These are phyloP conservation scores for Minunthozetes semirufus DNA, from an alignment of 2,888 invertebrate species.

Conservation along the genomic window DNA sequence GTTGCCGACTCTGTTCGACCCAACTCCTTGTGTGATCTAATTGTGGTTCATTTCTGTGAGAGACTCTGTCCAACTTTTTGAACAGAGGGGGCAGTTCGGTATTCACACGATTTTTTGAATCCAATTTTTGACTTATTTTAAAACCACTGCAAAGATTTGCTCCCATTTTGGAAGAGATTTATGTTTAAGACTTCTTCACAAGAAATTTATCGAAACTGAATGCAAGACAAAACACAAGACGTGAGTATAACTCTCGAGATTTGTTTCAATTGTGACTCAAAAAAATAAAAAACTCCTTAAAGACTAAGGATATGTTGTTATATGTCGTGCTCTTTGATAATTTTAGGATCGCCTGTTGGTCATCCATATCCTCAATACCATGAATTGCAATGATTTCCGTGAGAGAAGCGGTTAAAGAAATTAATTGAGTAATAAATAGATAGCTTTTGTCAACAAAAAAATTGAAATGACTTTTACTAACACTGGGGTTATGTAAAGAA, in stretches of 20 bases:
- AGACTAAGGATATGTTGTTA: not conserved
- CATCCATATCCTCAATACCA: not conserved
- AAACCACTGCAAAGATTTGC: not conserved
- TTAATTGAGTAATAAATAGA: too few species aligned
- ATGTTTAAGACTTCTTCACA: not conserved
- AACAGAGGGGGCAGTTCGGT: not conserved
- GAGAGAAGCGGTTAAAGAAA: too few species aligned
- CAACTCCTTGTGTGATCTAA: conserved; percentile 31
- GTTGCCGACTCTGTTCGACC: not conserved
- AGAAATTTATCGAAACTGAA: too few species aligned
- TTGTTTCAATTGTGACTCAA: not conserved
- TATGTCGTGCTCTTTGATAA: not conserved
- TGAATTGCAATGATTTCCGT: too few species aligned
- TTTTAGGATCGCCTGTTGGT: not conserved
- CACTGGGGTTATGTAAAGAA: too few species aligned
- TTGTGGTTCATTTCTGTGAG: not conserved
- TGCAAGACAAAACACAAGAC: too few species aligned
- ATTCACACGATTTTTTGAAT: not conserved
- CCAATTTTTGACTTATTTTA: not conserved
- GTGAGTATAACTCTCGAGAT: not conserved
- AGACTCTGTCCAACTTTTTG: not conserved
- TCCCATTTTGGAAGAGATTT: not conserved
- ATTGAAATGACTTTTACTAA: too few species aligned
- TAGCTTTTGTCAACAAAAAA: too few species aligned
- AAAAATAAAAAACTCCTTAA: not conserved